These are phyloP conservation scores for Cephalopachus bancanus DNA, from an alignment of 2,797 vertebrate species.

Conservation along the genomic window DNA sequence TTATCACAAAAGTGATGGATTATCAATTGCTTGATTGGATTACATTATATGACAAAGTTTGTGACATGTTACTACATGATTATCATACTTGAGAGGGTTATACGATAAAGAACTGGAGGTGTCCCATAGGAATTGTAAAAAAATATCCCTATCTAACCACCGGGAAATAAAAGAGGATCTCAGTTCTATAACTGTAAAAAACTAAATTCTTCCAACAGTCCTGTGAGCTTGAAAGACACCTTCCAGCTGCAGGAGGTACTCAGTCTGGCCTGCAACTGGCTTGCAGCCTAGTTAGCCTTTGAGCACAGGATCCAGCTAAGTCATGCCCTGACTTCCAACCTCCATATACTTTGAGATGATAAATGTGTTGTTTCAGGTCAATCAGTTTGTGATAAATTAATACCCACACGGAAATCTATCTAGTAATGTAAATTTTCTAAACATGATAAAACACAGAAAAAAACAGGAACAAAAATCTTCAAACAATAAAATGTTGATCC, in stretches of 20 bases:
- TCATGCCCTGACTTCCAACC: neutral
- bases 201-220: neutral
- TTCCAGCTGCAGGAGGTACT: neutral
- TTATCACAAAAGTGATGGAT: neutral
- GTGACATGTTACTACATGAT: neutral
- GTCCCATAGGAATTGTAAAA: neutral
- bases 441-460: neutral
- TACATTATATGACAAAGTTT: neutral
- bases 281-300: neutral
- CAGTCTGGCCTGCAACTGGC: neutral
- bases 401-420: neutral
- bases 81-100: neutral
- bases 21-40: neutral
- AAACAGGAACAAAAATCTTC: neutral
- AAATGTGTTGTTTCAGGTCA: neutral
- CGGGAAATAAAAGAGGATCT: too few relatives aligned
- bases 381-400: neutral
- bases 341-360: neutral
- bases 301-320: neutral
- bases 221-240: neutral
- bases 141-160: too few relatives aligned
- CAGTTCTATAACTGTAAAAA: accelerated
- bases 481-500: neutral
- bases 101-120: accelerated
- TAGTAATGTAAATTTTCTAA: neutral